Base-by-base conservation (phyloP, 2,113 vertebrate genomes). In the Ceratotherium simum region DNA sequence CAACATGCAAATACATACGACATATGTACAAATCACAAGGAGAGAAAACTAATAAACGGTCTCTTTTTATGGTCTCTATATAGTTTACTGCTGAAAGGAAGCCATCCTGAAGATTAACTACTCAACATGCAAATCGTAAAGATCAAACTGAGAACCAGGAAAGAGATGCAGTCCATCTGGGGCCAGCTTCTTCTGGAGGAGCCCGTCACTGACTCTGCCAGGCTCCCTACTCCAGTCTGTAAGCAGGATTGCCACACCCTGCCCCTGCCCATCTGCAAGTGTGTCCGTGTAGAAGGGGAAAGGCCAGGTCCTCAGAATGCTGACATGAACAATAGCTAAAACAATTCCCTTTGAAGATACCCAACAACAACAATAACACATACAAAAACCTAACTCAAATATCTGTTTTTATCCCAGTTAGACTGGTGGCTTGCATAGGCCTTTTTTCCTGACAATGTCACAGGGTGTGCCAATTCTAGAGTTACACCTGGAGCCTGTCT, bases 241-340 rank as follows among this genome's bases (percentile, higher is more conserved):
- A 10, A 60, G 76, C 20, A 7, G 27, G 2, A 2, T 5, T 18
- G 33, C 39, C 39, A 51, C 25, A 36, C 11, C 48, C 51, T 60
- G 9, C 27, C 33, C 12, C 25, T 39, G 12, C 21, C 29, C 1
- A 0, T 27, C 10, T 8, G 29, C 10, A n/a, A 21, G 51, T 1
- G n/a, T 11, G 33, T n/a, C 54, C 51, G 6, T 21, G 69, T 2
- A 5, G 27, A 65, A 46, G 87, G 33, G 6, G 23, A 64, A 21
- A 56, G 17, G 46, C 14, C 36, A 17, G 48, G 31, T 39, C 21
- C 20, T 29, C 48, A 33, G 23, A 20, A 58, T 10, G 9, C 7
- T 1, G 31, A 46, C 31, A 23, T 67, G 31, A 54, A 48, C 11
- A 42, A 39, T 33, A 36, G 76, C 60, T 58, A 31, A 23, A 56